These are phyloP conservation scores for Lamprotornis superbus DNA, from an alignment of 2,113 vertebrate genomes.

Conservation along the genomic window DNA sequence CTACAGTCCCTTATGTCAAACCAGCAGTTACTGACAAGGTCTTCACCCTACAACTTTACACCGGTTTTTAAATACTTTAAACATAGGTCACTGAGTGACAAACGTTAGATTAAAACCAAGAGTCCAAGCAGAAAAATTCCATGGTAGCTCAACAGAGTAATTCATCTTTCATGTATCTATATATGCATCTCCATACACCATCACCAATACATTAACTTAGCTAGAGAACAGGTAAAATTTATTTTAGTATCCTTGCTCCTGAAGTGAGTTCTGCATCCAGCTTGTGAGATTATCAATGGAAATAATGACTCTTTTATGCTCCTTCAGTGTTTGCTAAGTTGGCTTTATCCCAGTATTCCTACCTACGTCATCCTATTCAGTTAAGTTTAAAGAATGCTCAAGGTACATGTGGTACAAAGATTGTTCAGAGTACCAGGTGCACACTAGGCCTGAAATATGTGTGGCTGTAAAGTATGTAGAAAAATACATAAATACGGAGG, in stretches of 20 bases:
- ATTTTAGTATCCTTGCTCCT: background rate
- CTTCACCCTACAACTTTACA: background rate
- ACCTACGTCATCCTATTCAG: background rate
- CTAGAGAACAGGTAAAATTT: background rate
- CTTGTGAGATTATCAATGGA: background rate
- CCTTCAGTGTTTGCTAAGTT: background rate
- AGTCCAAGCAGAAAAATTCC: background rate
- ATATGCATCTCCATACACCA: background rate
- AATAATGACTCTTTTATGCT: background rate
- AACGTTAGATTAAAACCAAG: background rate
- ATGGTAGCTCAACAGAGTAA: background rate
- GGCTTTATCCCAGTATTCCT: background rate
- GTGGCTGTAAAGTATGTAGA: background rate
- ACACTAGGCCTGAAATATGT: background rate
- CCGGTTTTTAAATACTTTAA: background rate
- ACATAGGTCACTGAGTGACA: background rate
- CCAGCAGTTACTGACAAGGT: background rate
- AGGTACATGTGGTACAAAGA: background rate
- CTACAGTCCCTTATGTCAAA: background rate
- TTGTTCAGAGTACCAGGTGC: background rate
- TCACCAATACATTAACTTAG: background rate
- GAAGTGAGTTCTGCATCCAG: background rate
- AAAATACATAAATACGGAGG: background rate
- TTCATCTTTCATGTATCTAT: background rate
- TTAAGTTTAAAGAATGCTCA: background rate